Evolutionary conservation across 1,140 invertebrate species (phyloP).

Genomic region (Piezodorus guildinii): DNA sequence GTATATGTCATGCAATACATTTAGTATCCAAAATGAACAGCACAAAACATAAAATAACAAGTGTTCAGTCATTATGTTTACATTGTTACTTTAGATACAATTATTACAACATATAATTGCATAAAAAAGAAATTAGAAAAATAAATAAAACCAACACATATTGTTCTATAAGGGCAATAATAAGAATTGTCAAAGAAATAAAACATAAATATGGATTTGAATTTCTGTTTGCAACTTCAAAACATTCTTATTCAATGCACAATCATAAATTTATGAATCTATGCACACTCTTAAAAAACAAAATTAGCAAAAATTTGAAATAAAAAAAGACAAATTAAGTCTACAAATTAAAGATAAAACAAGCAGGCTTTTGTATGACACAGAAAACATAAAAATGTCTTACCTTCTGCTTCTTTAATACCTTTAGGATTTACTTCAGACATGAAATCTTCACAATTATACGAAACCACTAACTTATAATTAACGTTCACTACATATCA

Average conservation of each 20-base stretch:
- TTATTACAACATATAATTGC: no score
- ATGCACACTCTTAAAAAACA: background rate
- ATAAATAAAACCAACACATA: no score
- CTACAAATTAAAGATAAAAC: background rate
- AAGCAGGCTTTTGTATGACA: background rate
- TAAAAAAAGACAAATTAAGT: background rate
- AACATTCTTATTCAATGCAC: background rate
- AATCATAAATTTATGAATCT: background rate
- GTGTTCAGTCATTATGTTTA: no score
- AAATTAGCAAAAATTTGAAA: background rate
- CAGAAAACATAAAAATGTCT: background rate
- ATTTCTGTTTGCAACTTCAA: slow-evolving; percentile 14
- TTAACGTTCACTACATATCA: background rate
- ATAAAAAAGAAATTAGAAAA: no score
- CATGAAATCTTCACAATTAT: background rate
- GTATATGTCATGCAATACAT: no score
- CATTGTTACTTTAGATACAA: no score
- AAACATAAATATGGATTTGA: background rate
- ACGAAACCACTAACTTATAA: background rate
- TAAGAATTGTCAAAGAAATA: no score
- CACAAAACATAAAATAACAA: no score
- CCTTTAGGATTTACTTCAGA: background rate
- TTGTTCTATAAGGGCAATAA: no score
- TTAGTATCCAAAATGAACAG: no score
- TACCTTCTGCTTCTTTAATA: slow-evolving; percentile 1